Evolutionary conservation across 2,888 invertebrate genomes (phyloP).

Genomic region (Rhabditoides inermis): DNA sequence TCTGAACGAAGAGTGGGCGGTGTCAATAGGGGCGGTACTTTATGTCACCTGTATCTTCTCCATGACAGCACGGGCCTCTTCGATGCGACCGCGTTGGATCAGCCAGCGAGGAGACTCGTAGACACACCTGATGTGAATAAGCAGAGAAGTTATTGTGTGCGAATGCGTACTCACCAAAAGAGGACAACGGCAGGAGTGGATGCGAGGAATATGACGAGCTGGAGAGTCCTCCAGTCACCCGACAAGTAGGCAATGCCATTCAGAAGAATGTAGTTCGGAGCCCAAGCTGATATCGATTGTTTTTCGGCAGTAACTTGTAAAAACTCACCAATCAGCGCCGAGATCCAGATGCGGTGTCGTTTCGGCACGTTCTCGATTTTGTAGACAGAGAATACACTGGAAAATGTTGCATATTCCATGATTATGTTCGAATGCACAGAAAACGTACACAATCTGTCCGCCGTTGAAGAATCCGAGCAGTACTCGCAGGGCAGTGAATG

Average conservation of each 20-base stretch:
- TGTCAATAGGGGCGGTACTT: no score
- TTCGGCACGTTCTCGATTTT: slow-evolving; percentile 45
- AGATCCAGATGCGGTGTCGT: slow-evolving; percentile 43
- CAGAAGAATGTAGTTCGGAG: slow-evolving; percentile 43
- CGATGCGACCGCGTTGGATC: slow-evolving; percentile 38
- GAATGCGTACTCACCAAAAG: slow-evolving; percentile 18
- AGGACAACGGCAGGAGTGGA: slow-evolving; percentile 36
- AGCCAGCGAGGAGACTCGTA: slow-evolving; percentile 44
- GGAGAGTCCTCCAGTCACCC: slow-evolving; percentile 39
- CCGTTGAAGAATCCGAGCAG: slow-evolving; percentile 45
- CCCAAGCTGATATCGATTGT: slow-evolving; percentile 14
- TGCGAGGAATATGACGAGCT: slow-evolving; percentile 26
- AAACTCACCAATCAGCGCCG: slow-evolving; percentile 31
- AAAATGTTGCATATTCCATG: no score
- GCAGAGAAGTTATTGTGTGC: background rate
- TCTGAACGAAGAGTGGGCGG: slow-evolving; percentile 3
- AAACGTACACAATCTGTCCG: slow-evolving; percentile 32
- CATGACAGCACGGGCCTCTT: slow-evolving; percentile 36
- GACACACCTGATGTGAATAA: slow-evolving; percentile 20
- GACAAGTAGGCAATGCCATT: slow-evolving; percentile 32
- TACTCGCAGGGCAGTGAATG: slow-evolving; percentile 39
- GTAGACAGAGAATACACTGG: slow-evolving; percentile 33
- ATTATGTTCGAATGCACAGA: no score
- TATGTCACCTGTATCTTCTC: slow-evolving; percentile 26
- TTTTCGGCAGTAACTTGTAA: background rate